Evolutionary conservation across 1,140 invertebrate genomes (phyloP), one percentile per base, ranked within the genome.

Genomic region (Panagrolaimus sp.): DNA sequence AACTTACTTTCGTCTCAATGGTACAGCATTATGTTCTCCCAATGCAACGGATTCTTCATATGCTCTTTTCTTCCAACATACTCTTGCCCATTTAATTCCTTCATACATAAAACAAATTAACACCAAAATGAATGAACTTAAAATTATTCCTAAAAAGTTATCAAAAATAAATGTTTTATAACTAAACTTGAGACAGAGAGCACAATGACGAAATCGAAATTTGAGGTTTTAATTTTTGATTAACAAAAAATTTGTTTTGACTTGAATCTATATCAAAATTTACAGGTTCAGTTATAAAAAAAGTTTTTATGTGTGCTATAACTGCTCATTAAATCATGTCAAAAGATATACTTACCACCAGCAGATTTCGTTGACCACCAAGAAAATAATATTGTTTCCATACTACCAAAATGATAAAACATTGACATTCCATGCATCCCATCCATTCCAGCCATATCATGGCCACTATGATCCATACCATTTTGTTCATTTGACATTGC

Each of bases 341-440:
- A n/a, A n/a, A n/a, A n/a, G n/a, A n/a, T n/a, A n/a, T n/a, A n/a
- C n/a, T n/a, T n/a, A 79, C 80, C 80, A 8, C 74, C 31, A 14
- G 65, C 16, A 16, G 72, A 70, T 23, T 70, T 48, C 5, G 66
- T 69, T 45, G 53, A 72, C 78, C 78, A 80, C 64, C 77, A 82
- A 20, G 38, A 61, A 62, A 80, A 80, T n/a, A 80, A 77, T 43
- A 80, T 73, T 11, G 71, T 77, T 53, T 83, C 81, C 14, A 48
- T 46, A 23, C 48, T 67, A 13, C 81, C 79, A 68, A 82, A 82
- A 67, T 80, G 81, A 63, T 83, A 80, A n/a, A 62, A 25, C 78
- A 82, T 80, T 11, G 78, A 65, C 51, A 57, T 57, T 38, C 47
- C 51, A 64, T 66, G 67, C 38, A 14, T 4, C 42, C 44, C 14